Conservation (phyloP, 2,797 vertebrate genomes). For the Nasua narica region DNA sequence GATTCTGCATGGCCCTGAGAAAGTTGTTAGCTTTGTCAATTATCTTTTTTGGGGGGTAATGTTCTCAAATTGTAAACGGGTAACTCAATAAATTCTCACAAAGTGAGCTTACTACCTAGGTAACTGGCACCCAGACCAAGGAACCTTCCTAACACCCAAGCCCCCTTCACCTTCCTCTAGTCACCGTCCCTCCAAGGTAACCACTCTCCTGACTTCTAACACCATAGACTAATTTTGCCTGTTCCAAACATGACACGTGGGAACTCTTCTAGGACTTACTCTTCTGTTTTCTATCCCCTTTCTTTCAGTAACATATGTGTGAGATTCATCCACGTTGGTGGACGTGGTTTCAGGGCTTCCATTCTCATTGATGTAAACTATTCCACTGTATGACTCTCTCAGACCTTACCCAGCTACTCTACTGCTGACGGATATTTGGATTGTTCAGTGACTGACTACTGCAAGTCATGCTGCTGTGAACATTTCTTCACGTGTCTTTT, state of each 20-base stretch:
- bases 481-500: not conserved
- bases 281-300: not conserved
- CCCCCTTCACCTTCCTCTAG: not conserved
- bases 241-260: not conserved
- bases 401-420: not conserved
- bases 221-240: not conserved
- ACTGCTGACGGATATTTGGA: not conserved
- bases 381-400: not conserved
- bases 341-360: not conserved
- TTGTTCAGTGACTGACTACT: not conserved
- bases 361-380: not conserved
- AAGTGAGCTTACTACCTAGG: not conserved
- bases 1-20: not conserved
- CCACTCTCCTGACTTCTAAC: not conserved
- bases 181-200: not conserved
- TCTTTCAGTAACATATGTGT: not conserved
- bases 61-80: not conserved
- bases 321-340: not conserved
- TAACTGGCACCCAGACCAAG: not conserved
- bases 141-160: not conserved
- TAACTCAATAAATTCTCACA: not conserved
- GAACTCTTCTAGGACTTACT: not conserved
- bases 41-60: not conserved
- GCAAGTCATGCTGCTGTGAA: not conserved
- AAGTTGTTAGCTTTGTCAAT: not conserved